phyloP scores from a whole-genome alignment of 1,140 invertebrate genomes.

The Andrena cerasifolii region DNA sequence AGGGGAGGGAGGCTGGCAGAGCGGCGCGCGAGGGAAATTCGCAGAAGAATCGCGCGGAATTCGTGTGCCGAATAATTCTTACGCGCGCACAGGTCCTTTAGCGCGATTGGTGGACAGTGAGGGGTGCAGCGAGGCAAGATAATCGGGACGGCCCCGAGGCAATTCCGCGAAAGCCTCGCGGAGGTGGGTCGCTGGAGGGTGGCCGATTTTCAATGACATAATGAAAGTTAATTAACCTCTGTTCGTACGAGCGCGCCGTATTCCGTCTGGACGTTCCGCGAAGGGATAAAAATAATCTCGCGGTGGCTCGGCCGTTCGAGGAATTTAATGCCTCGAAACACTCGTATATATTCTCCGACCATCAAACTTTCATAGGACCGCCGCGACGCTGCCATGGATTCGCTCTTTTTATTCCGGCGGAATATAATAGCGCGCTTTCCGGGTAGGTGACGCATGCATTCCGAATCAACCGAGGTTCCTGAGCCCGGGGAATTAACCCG shows the following conservation, averaged over 20 bases:
- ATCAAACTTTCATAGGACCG: conserved; percentile 25
- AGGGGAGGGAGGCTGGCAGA: neutral
- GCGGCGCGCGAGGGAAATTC: conserved; percentile 36
- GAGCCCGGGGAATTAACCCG: conserved; percentile 38
- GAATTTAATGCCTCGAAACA: conserved; percentile 20
- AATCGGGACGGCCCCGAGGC: neutral
- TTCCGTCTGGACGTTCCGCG: neutral
- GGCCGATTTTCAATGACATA: conserved; percentile 21
- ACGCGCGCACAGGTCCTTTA: no score
- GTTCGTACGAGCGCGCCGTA: neutral
- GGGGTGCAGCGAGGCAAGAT: no score
- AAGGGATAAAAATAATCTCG: conserved; percentile 29
- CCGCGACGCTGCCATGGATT: neutral
- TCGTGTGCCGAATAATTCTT: conserved; percentile 37
- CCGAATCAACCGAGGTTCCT: conserved; percentile 28
- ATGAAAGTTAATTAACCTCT: conserved; percentile 36
- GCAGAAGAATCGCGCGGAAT: conserved; percentile 30
- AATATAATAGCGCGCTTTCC: conserved; percentile 22
- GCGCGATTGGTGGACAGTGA: no score
- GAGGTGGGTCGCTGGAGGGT: no score
- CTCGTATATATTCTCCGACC: neutral
- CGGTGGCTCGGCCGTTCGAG: neutral
- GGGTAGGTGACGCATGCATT: conserved; percentile 42
- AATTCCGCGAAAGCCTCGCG: neutral
- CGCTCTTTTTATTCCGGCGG: neutral